A percentile compares a stretch with the other conserved stretches of the same genome.
Conservation (phyloP, 2,113 vertebrate genomes). For the Lagenorhynchus albirostris region DNA sequence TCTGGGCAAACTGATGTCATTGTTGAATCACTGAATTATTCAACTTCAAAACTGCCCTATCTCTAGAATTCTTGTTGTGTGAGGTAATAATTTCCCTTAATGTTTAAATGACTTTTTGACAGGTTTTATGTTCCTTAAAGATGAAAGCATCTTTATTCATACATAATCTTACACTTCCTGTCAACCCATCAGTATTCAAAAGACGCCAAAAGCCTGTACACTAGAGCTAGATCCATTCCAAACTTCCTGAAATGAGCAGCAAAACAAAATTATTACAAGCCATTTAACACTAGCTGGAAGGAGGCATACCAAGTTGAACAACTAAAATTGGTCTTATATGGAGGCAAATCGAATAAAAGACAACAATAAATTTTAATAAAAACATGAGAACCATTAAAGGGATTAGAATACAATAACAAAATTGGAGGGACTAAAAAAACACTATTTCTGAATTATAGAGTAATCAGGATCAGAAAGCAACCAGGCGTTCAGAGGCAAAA, state of each 20-base stretch:
- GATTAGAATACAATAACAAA: neutral
- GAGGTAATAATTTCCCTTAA: neutral
- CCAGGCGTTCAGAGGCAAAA: slow-evolving; percentile 1
- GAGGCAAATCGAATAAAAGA: neutral
- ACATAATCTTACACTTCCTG: neutral
- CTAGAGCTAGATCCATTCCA: neutral
- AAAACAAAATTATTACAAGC: neutral
- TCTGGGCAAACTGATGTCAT: neutral
- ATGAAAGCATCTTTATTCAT: neutral
- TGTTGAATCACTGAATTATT: neutral
- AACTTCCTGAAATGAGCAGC: neutral
- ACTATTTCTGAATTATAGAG: neutral
- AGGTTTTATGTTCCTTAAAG: neutral
- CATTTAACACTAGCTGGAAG: neutral
- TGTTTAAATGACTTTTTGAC: neutral
- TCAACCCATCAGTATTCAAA: neutral
- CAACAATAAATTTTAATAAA: slow-evolving; percentile 25
- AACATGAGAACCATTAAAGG: neutral
- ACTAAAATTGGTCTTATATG: neutral
- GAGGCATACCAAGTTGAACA: neutral
- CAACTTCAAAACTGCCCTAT: neutral
- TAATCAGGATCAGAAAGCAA: slow-evolving; percentile 9
- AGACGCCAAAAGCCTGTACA: neutral
- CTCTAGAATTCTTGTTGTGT: neutral
- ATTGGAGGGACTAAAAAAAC: neutral